phyloP scores from a whole-genome alignment of 1,140 invertebrate genomes.

The Callitettix versicolor region DNA sequence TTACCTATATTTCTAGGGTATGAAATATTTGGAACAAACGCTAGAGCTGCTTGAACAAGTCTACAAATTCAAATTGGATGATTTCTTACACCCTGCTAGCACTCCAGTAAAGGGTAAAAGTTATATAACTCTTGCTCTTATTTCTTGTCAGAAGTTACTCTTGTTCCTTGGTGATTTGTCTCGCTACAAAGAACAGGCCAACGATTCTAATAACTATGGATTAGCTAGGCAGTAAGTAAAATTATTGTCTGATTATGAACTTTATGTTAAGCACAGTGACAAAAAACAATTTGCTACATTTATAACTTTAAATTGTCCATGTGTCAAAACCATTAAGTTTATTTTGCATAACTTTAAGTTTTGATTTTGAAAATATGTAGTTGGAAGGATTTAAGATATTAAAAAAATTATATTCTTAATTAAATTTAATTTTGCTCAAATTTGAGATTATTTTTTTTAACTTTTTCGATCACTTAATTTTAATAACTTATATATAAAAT shows the following conservation, averaged over 20 bases:
- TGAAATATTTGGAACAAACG: slow-evolving; percentile 64
- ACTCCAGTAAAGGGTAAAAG: slow-evolving; percentile 48
- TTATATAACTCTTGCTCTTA: slow-evolving; percentile 59
- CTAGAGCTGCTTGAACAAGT: slow-evolving; percentile 59
- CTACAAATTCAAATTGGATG: slow-evolving; percentile 61
- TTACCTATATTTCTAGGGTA: slow-evolving; percentile 40
- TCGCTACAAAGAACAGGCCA: slow-evolving; percentile 76
- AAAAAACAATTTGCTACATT: too few species aligned
- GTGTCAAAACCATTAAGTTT: too few species aligned
- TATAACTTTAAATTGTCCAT: too few species aligned
- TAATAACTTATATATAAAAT: too few species aligned
- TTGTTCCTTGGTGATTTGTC: slow-evolving; percentile 84
- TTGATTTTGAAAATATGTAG: too few species aligned
- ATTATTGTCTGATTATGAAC: slow-evolving; percentile 25
- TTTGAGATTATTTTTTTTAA: too few species aligned
- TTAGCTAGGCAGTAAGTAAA: slow-evolving; percentile 62
- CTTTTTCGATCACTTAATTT: too few species aligned
- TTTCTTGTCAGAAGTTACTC: slow-evolving; percentile 77
- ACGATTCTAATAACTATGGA: slow-evolving; percentile 72
- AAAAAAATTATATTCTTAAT: too few species aligned
- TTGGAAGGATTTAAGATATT: too few species aligned
- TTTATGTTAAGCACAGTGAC: too few species aligned
- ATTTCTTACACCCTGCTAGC: slow-evolving; percentile 37
- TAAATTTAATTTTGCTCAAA: too few species aligned
- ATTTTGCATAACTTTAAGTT: slow-evolving; percentile 9